Evolutionary conservation across 2,113 vertebrate genomes (phyloP).

Genomic region (Rhodinocichla rosea): DNA sequence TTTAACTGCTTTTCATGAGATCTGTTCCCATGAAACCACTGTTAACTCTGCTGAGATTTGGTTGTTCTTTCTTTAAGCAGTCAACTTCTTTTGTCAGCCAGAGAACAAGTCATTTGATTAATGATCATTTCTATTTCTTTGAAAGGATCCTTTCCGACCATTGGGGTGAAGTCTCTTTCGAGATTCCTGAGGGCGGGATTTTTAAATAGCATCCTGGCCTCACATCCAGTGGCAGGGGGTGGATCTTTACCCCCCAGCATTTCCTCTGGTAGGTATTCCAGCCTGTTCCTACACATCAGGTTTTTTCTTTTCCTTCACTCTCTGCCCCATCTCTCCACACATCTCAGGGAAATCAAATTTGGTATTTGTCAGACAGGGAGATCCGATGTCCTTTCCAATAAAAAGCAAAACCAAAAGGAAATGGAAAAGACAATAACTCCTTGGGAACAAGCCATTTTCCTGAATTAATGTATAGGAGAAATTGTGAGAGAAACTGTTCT

Average conservation of each 20-base stretch:
- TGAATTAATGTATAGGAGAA: neutral
- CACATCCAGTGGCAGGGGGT: slow-evolving; percentile 73
- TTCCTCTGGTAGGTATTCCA: slow-evolving; percentile 77
- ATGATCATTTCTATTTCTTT: slow-evolving; percentile 74
- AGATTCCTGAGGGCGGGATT: slow-evolving; percentile 79
- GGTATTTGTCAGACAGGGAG: neutral
- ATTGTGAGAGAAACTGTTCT: neutral
- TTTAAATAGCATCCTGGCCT: slow-evolving; percentile 77
- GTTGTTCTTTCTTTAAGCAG: slow-evolving; percentile 37
- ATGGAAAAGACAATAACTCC: neutral
- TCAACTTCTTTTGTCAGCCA: slow-evolving; percentile 29
- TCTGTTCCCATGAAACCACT: neutral
- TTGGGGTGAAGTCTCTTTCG: slow-evolving; percentile 79
- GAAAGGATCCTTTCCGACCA: slow-evolving; percentile 78
- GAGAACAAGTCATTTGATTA: slow-evolving; percentile 51
- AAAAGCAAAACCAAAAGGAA: neutral
- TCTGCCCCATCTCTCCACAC: neutral
- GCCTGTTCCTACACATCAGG: neutral
- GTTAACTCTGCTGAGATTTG: neutral
- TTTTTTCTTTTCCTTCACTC: neutral
- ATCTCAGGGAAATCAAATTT: neutral
- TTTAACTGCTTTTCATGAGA: neutral
- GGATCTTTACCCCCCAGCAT: slow-evolving; percentile 78
- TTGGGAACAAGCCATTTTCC: neutral
- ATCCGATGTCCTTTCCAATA: neutral